Base-by-base conservation (phyloP, 92 coral and sea anemone species). In the Zoanthus sociatus region DNA sequence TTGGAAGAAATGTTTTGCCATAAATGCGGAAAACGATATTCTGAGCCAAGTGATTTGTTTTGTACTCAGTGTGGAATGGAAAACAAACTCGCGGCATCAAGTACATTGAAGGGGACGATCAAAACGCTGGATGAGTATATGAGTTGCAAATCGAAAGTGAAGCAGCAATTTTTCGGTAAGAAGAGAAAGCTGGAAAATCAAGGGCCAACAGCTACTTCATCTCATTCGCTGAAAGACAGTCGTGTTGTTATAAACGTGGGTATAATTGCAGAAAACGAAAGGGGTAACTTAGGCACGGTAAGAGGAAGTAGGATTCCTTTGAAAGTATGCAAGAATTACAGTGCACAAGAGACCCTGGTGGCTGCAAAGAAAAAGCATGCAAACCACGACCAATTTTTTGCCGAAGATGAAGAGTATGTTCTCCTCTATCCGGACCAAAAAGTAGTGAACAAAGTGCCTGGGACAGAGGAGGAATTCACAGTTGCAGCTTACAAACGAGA, bases 401-500 rank as follows among this genome's bases (percentile, higher is more conserved):
- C 58, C 61, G 37, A 37, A 77, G 58, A 77, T 77, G 82, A 47
- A 58, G 82, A 77, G 63, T 77, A 77, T 46, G 56, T 77, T 77
- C 82, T 77, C 63, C 82, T 77, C 58, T 77, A 77, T 46, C 82
- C 56, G 63, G 82, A 77, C 51, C 53, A 77, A 20, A 77, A 77
- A 46, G 55, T 77, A 45, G 82, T 46, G 55, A 21, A 77, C 58
- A 77, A 33, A 37, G 82, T 77, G 30, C 82, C 58, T 58, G 71
- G 71, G 71, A 79, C 87, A 78, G 73, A 79, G 45, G 83, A 88
- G 44, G 55, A 88, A 14, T 88, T 88, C 82, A 37, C 90, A 50
- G 88, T 88, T 0, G 90, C 87, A n/a, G 72, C 18, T 78, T 88
- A 88, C 79, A 88, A 88, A 73, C 91, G 73, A 63, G 91, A 85